Conservation (phyloP, 2,797 vertebrate genomes). For the Aldrovandia affinis region DNA sequence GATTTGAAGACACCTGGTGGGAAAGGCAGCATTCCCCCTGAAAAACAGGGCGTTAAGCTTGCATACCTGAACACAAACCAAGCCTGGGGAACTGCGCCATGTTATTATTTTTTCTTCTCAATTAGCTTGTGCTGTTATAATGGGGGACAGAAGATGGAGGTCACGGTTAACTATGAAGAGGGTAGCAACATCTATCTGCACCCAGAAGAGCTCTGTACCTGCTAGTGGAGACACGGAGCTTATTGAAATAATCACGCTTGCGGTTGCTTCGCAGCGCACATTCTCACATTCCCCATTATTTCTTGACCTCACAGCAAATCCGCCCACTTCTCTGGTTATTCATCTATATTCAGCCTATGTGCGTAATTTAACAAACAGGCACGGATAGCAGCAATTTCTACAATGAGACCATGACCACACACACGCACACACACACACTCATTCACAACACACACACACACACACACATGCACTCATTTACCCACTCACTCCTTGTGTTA, state of each 20-base stretch:
- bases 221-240: slow-evolving; percentile 69
- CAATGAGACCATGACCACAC: slow-evolving; percentile 16
- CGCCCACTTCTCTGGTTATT: slow-evolving; percentile 82
- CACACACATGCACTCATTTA: too few relatives aligned
- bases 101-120: slow-evolving; percentile 25
- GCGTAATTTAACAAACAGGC: slow-evolving; percentile 70
- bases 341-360: slow-evolving; percentile 77
- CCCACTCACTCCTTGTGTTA: too few relatives aligned
- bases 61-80: neutral
- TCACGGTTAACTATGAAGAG: slow-evolving; percentile 77
- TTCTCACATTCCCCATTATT: slow-evolving; percentile 81
- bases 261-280: slow-evolving; percentile 67
- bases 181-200: slow-evolving; percentile 79
- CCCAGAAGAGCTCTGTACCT: slow-evolving; percentile 70
- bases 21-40: neutral
- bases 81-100: slow-evolving; percentile 18
- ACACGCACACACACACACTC: slow-evolving; percentile 54
- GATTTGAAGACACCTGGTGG: neutral
- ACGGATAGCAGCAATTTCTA: slow-evolving; percentile 63
- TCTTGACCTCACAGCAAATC: slow-evolving; percentile 79
- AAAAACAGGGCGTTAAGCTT: neutral
- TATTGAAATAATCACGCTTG: slow-evolving; percentile 78
- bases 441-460: too few relatives aligned
- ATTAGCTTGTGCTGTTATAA: slow-evolving; percentile 68
- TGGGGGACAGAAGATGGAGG: slow-evolving; percentile 70